Base-by-base conservation (phyloP, 1,140 invertebrate genomes). In the Zaprionus capensis region DNA sequence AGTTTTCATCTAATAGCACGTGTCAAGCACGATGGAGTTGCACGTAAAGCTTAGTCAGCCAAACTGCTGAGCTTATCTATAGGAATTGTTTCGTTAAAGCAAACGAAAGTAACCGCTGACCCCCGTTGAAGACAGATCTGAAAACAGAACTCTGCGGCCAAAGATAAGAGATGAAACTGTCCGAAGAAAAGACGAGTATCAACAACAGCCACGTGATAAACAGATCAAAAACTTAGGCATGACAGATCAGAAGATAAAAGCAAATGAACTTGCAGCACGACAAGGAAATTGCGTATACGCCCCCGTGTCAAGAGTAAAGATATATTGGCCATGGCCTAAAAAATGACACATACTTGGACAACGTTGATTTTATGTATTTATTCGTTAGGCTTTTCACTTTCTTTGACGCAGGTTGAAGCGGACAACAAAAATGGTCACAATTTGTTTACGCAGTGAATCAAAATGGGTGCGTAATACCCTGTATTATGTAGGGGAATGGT, bases 381-480 rank as follows among this genome's bases (percentile, higher is more conserved):
- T 70, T 26, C 66, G 24, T 38, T 55, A 59, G n/a, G 55, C 66
- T 66, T 78, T 88, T 87, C 85, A 90, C 84, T 88, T 88, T 84
- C 69, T 73, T 90, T 88, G 84, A 84, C 80, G 74, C 66, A 78
- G 62, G 71, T 49, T 34, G 9, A 78, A 63, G 68, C 53, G 36
- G 26, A n/a, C 24, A 41, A 58, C 24, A 41, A 63, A 59, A 49
- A 63, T 59, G 51, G 14, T 34, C 55, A 44, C 51, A 44, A 56
- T 58, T 41, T 41, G 14, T 58, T 59, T 81, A 63, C 62, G 55
- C 46, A 78, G 71, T 85, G 82, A 85, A 36, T 88, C 63, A 66
- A 72, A 63, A 55, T 63, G 57, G 24, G 20, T 24, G 12, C 4
- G 24, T 63, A 55, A 62, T 63, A 63, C 46, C 31, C 62, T 64